Percentiles rank a stretch among this genome's conserved stretches.
Conservation (phyloP, 2,113 vertebrate species). For the Cryptotis parvus region DNA sequence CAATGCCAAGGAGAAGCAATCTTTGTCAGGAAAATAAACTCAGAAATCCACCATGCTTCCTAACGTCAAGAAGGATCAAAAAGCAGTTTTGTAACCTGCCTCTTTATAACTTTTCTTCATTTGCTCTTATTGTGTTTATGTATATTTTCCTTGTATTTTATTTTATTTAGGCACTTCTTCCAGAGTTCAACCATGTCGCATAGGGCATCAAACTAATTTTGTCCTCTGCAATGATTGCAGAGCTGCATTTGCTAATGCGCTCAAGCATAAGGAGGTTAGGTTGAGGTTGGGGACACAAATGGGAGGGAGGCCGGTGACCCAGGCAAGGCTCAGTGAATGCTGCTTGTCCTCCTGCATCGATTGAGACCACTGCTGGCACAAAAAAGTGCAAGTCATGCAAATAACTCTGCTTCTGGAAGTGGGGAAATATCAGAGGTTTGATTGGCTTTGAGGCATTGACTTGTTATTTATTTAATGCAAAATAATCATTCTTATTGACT, state of each 20-base stretch:
- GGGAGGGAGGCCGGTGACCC: slow-evolving; percentile 81
- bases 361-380: slow-evolving; percentile 75
- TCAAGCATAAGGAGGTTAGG: too few species aligned
- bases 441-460: slow-evolving; percentile 54
- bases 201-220: slow-evolving; percentile 91
- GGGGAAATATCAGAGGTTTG: slow-evolving; percentile 81
- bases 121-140: slow-evolving; percentile 63
- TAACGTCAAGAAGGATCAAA: background rate
- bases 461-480: slow-evolving; percentile 76
- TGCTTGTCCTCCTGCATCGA: slow-evolving; percentile 81
- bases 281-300: slow-evolving; percentile 82
- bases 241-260: slow-evolving; percentile 91
- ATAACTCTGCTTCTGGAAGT: slow-evolving; percentile 68
- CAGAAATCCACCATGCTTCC: background rate
- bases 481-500: slow-evolving; percentile 65
- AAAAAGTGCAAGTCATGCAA: slow-evolving; percentile 73
- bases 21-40: slow-evolving; percentile 8
- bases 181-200: slow-evolving; percentile 91
- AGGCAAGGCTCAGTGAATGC: slow-evolving; percentile 83
- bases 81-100: slow-evolving; percentile 4
- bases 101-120: slow-evolving; percentile 80
- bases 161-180: slow-evolving; percentile 88
- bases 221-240: slow-evolving; percentile 88
- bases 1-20: background rate
- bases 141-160: slow-evolving; percentile 75